These are phyloP conservation scores for Diadema setosum DNA, from an alignment of 35 echinoderm and acorn worm genomes.

Conservation along the genomic window DNA sequence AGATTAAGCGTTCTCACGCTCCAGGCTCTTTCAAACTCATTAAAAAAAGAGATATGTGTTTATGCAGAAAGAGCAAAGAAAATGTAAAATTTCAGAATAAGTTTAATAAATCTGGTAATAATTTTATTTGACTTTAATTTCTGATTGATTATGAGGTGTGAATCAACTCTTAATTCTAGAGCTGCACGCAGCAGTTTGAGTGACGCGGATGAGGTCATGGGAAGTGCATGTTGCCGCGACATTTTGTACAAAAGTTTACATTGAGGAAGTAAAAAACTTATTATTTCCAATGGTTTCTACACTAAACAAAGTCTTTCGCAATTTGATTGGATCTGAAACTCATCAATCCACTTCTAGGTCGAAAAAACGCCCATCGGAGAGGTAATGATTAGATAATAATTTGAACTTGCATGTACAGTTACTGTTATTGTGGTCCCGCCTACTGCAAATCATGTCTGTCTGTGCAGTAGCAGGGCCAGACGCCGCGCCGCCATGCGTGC, in stretches of 20 bases:
- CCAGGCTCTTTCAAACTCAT: too few species aligned
- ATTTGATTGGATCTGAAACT: neutral
- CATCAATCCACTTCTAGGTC: neutral
- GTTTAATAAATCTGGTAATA: too few species aligned
- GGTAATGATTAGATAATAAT: neutral
- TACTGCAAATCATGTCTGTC: neutral
- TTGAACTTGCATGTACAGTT: neutral
- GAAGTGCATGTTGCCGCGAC: neutral
- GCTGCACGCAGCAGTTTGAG: too few species aligned
- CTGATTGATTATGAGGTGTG: too few species aligned
- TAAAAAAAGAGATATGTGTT: too few species aligned
- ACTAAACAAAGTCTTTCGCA: neutral
- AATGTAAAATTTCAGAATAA: too few species aligned
- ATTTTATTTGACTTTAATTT: too few species aligned
- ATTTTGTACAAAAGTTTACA: neutral
- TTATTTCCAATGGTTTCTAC: constrained; percentile 11
- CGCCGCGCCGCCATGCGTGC: neutral
- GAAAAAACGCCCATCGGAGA: neutral
- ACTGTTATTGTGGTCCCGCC: neutral
- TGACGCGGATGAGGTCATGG: neutral
- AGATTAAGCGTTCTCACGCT: too few species aligned
- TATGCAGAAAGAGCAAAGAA: too few species aligned
- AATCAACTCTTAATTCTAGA: too few species aligned
- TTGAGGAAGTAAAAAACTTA: neutral
- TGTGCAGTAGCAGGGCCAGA: neutral